phyloP scores from a whole-genome alignment of 2,888 invertebrate genomes.

The Brenthis ino region DNA sequence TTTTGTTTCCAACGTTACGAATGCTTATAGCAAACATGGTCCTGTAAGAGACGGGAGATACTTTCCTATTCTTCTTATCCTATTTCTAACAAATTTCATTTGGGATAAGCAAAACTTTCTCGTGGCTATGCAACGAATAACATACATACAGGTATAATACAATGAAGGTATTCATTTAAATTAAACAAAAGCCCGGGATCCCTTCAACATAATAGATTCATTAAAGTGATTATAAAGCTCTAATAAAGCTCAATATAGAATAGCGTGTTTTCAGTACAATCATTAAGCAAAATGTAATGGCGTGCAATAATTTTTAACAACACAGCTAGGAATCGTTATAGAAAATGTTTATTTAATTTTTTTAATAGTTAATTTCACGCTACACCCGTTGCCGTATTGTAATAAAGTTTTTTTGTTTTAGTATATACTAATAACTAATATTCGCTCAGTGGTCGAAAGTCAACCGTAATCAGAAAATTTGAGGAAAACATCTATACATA shows the following conservation, averaged over 20 bases:
- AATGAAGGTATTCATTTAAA: conserved; percentile 21
- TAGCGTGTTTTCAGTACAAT: conserved; percentile 31
- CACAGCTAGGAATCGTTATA: conserved; percentile 11
- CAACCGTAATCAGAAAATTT: too few species aligned
- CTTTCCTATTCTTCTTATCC: too few species aligned
- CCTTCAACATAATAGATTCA: conserved; percentile 34
- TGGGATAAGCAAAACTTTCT: too few species aligned
- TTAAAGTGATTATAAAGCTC: conserved; percentile 32
- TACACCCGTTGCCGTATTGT: neutral
- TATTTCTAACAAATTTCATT: too few species aligned
- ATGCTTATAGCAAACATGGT: too few species aligned
- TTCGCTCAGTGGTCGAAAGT: too few species aligned
- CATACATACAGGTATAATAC: neutral
- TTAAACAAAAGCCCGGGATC: conserved; percentile 29
- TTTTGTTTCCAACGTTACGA: too few species aligned
- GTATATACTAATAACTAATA: too few species aligned
- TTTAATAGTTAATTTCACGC: conserved; percentile 7
- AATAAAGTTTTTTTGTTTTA: neutral
- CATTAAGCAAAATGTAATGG: conserved; percentile 29
- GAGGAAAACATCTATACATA: too few species aligned
- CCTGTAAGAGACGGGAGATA: too few species aligned
- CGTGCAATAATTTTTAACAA: conserved; percentile 25
- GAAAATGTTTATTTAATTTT: conserved; percentile 4
- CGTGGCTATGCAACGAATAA: too few species aligned
- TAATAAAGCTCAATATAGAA: conserved; percentile 38